Conservation (phyloP, 2,113 vertebrate genomes). For the Eurypyga helias region DNA sequence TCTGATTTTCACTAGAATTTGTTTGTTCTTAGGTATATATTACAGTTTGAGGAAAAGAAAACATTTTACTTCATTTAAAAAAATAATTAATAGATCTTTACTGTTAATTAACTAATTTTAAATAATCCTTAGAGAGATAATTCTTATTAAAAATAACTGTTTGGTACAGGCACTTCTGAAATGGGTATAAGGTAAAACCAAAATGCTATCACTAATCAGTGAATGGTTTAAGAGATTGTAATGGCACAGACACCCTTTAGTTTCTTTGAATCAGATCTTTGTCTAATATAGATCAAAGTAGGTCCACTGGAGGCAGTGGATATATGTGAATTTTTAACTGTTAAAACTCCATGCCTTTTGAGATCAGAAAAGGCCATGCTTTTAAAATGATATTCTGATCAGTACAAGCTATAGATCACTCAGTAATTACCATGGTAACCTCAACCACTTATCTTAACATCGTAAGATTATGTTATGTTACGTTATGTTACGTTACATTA, state of each 20-base stretch:
- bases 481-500: too few relatives aligned
- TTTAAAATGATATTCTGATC: neutral
- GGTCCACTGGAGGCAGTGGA: neutral
- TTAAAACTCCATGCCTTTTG: neutral
- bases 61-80: neutral
- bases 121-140: neutral
- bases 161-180: neutral
- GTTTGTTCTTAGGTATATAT: neutral
- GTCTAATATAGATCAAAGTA: neutral
- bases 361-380: neutral
- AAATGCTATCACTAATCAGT: neutral
- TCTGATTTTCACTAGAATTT: neutral
- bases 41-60: neutral
- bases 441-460: accelerated
- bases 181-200: neutral
- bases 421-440: neutral
- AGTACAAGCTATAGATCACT: neutral
- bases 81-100: neutral
- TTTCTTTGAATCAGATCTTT: neutral
- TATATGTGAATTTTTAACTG: neutral
- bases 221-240: neutral
- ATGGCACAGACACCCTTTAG: neutral
- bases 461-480: neutral
- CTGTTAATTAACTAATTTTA: neutral
- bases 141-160: neutral